Conservation (phyloP, 1,140 invertebrate species). For the Oreohelix idahoensis region DNA sequence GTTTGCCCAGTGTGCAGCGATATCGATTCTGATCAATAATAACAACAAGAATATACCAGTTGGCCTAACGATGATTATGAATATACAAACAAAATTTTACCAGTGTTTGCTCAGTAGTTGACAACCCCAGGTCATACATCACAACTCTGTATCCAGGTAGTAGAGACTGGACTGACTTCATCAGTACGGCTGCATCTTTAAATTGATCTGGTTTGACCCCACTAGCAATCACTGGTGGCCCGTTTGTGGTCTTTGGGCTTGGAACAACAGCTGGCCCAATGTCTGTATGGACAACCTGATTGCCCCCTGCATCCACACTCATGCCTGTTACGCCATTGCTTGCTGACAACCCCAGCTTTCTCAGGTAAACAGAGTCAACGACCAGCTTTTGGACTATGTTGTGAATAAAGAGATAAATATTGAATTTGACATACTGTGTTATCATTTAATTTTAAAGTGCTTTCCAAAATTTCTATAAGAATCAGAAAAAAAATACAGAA, state of each 20-base stretch:
- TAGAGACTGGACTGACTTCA: slow-evolving; percentile 82
- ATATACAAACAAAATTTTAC: slow-evolving; percentile 69
- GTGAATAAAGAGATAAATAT: no score
- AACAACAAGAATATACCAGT: no score
- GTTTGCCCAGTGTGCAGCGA: no score
- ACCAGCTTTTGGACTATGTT: slow-evolving; percentile 34
- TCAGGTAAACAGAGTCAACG: slow-evolving; percentile 42
- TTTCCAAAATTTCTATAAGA: no score
- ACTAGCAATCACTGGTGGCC: slow-evolving; percentile 69
- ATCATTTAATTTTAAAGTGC: no score
- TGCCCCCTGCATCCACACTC: not conserved
- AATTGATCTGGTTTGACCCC: slow-evolving; percentile 64
- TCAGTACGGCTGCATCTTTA: slow-evolving; percentile 75
- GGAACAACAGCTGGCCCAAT: slow-evolving; percentile 12
- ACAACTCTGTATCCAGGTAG: slow-evolving; percentile 84
- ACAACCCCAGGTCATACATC: slow-evolving; percentile 87
- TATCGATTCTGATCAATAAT: no score
- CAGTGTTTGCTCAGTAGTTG: slow-evolving; percentile 79
- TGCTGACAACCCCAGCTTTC: slow-evolving; percentile 30
- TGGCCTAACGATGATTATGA: no score
- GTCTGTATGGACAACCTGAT: not conserved
- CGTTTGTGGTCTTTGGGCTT: slow-evolving; percentile 29
- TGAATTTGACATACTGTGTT: no score
- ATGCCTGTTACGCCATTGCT: not conserved
- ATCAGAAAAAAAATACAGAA: no score